A percentile compares a stretch with the other conserved stretches of the same genome.
These are phyloP conservation scores for Stenurella melanura DNA, from an alignment of 2,888 invertebrate species.

Conservation along the genomic window DNA sequence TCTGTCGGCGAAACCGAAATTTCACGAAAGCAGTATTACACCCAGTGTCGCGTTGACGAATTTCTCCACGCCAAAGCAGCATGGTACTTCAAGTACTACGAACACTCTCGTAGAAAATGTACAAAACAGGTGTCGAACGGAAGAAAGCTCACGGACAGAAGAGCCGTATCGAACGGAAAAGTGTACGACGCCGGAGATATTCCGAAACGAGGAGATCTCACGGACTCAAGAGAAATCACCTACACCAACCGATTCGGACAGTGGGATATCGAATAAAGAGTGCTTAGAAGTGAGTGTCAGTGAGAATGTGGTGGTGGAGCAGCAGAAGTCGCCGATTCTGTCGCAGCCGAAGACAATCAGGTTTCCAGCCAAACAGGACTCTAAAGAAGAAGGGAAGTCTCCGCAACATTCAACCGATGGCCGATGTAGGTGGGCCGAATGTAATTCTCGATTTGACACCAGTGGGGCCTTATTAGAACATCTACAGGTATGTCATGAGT, in stretches of 20 bases:
- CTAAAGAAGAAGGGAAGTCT: constrained; percentile 66
- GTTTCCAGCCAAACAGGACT: constrained; percentile 80
- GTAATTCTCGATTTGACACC: constrained; percentile 85
- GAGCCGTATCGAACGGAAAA: constrained; percentile 58
- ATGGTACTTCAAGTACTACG: constrained; percentile 45
- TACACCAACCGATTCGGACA: constrained; percentile 68
- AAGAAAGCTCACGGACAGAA: constrained; percentile 53
- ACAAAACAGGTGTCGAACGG: constrained; percentile 52
- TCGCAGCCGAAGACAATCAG: constrained; percentile 89
- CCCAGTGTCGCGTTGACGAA: constrained; percentile 48
- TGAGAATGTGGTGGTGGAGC: constrained; percentile 62
- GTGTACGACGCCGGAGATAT: constrained; percentile 54
- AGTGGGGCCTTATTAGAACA: constrained; percentile 90
- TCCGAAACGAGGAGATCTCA: constrained; percentile 49
- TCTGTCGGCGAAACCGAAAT: constrained; percentile 67
- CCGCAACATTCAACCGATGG: constrained; percentile 68
- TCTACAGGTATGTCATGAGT: constrained; percentile 81
- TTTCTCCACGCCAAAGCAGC: constrained; percentile 52
- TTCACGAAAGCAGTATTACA: constrained; percentile 51
- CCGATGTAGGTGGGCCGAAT: constrained; percentile 89
- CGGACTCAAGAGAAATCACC: constrained; percentile 55
- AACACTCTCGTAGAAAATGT: constrained; percentile 55
- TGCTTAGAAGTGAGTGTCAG: constrained; percentile 67
- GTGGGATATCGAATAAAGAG: constrained; percentile 66
- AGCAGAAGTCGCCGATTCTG: constrained; percentile 83